These are phyloP conservation scores for Synanthedon tipuliformis DNA, from an alignment of 2,888 invertebrate species.

Conservation along the genomic window DNA sequence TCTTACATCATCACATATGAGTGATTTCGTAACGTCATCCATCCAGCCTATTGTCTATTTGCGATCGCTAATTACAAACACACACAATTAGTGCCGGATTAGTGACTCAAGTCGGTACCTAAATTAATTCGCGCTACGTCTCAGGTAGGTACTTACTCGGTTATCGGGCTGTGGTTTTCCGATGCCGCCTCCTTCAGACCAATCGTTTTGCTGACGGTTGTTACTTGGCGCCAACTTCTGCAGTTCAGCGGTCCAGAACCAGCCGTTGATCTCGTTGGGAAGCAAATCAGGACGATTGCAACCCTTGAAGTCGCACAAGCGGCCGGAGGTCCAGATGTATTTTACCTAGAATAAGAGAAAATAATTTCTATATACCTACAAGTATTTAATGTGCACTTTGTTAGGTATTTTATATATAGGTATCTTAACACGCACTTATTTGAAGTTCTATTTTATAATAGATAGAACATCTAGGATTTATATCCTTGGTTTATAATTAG, in stretches of 20 bases:
- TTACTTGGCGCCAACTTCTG: conserved; percentile 87
- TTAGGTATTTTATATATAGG: too few species aligned
- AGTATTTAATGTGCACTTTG: too few species aligned
- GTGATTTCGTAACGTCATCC: conserved; percentile 37
- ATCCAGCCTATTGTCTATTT: conserved; percentile 6
- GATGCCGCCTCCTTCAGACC: conserved; percentile 89
- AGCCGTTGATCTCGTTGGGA: conserved; percentile 84
- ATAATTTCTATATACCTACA: too few species aligned
- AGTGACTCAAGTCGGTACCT: neutral
- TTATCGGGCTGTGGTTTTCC: conserved; percentile 90
- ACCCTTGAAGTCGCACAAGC: conserved; percentile 90
- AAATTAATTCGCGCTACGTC: neutral
- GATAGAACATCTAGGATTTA: too few species aligned
- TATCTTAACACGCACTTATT: too few species aligned
- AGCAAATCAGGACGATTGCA: conserved; percentile 88
- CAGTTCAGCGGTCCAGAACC: conserved; percentile 93
- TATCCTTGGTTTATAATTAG: too few species aligned
- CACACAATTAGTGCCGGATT: neutral
- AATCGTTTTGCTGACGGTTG: conserved; percentile 86
- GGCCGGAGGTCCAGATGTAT: conserved; percentile 93
- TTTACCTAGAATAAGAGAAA: conserved; percentile 70
- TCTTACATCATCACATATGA: conserved; percentile 39
- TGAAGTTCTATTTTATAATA: too few species aligned
- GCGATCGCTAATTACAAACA: neutral
- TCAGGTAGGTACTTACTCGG: conserved; percentile 53